Evolutionary conservation across 2,113 vertebrate genomes (phyloP), one percentile per base, ranked within the genome.

Genomic region (Phoxinus phoxinus): DNA sequence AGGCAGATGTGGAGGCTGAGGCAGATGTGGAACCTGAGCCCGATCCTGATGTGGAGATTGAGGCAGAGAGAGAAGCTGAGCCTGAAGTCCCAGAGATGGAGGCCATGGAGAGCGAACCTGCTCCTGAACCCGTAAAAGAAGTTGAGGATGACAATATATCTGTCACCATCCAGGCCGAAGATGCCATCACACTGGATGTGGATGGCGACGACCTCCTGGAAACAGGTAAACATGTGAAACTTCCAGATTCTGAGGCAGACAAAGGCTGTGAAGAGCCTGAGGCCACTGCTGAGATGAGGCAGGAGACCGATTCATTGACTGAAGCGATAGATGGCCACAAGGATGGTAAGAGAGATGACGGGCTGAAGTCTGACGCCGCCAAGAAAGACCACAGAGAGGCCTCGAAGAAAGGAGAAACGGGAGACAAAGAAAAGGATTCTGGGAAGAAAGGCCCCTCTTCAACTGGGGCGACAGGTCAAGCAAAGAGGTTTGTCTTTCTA

Each of bases 401-500:
- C 95, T 94, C 92, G 93, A 99, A 97, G 97, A 99, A 98, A 96
- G 97, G 96, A 93, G 97, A 99, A 96, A 96, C 94, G 93, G 97
- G 96, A 98, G 98, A 99, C 92, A 99, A 98, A 97, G 98, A 99
- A 94, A 99, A 98, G 96, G 98, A 99, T 96, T 96, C 97, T 97
- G 97, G 96, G 97, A 99, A 99, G 98, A 99, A 99, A 99, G 97
- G 97, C 96, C 97, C 96, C 96, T 98, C 96, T 91, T 94, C 98
- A 96, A 94, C 98, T 96, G 97, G 97, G 97, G 96, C 97, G 92
- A 96, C 97, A 96, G 97, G 97, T 97, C 98, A 98, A 99, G 98
- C 96, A 97, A 99, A 99, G 98, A 99, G 98, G 98, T 99, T 99
- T 98, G 98, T 99, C 97, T 99, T 99, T 99, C 97, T 99, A 99